Conservation (phyloP, 2,888 invertebrate genomes). For the Cantharis rustica region DNA sequence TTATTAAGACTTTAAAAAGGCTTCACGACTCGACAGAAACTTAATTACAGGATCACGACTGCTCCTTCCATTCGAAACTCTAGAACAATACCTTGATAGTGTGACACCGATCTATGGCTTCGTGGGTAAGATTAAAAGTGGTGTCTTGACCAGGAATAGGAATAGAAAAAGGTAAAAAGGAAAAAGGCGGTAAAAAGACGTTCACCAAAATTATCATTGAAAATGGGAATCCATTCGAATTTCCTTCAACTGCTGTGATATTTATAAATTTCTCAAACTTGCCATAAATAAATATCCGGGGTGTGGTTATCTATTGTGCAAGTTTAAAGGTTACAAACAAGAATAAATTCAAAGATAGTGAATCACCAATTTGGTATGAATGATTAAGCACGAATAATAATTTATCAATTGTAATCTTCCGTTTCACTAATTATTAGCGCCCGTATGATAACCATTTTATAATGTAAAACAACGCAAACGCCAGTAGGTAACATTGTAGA, state of each 20-base stretch:
- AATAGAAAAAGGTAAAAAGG: not conserved
- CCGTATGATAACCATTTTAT: not conserved
- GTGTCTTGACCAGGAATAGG: not conserved
- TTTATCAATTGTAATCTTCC: not conserved
- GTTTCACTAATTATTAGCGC: not conserved
- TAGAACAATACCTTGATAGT: no score
- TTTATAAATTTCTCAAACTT: not conserved
- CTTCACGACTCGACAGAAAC: no score
- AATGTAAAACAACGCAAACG: not conserved
- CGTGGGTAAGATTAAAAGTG: no score
- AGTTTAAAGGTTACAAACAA: not conserved
- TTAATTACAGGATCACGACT: no score
- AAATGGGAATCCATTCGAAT: not conserved
- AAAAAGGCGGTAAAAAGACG: not conserved
- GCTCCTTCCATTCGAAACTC: no score
- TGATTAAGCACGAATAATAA: not conserved
- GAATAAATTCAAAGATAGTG: not conserved
- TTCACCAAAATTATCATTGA: not conserved
- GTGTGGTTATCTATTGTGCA: not conserved
- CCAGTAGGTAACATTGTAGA: no score
- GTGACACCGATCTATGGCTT: no score
- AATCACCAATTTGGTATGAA: not conserved
- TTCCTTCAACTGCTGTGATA: not conserved
- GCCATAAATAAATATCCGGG: not conserved
- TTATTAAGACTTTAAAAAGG: no score